Percentiles rank a stretch among this genome's conserved stretches.
Conservation (phyloP, 2,888 invertebrate species). For the Smittia aterrima region DNA sequence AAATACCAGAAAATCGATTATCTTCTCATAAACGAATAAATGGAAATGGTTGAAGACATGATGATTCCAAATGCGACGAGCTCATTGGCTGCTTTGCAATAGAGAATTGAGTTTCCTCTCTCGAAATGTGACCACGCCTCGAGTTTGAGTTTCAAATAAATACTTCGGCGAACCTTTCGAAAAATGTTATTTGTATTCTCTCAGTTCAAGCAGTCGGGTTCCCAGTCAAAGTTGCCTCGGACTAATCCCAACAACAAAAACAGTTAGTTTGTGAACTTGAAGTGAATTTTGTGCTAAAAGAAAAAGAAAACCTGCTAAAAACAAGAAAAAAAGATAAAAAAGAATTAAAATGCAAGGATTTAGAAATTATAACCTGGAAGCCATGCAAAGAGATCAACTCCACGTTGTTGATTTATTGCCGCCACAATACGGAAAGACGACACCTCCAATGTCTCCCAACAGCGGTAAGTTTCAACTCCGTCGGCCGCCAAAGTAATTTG, state of each 20-base stretch:
- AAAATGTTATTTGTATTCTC: constrained; percentile 19
- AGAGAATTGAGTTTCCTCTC: neutral
- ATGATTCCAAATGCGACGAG: constrained; percentile 18
- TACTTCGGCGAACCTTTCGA: neutral
- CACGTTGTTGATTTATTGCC: constrained; percentile 62
- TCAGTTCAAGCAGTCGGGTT: neutral
- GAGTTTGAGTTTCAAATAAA: neutral
- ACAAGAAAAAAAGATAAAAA: constrained; percentile 33
- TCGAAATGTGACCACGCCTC: constrained; percentile 6
- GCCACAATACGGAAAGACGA: constrained; percentile 56
- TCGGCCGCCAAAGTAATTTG: constrained; percentile 42
- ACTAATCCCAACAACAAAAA: too few species aligned
- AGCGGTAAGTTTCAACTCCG: constrained; percentile 28
- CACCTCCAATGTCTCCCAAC: constrained; percentile 58
- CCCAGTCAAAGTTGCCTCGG: too few species aligned
- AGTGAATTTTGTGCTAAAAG: neutral
- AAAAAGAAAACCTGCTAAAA: neutral
- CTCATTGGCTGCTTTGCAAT: constrained; percentile 23
- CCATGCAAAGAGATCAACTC: constrained; percentile 49
- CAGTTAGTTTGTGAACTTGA: too few species aligned
- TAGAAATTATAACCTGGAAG: constrained; percentile 53
- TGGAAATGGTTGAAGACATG: constrained; percentile 35
- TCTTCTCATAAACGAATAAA: constrained; percentile 31
- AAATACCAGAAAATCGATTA: constrained; percentile 39
- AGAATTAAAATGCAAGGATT: constrained; percentile 53